A percentile compares a stretch with the other conserved stretches of the same genome.
Conservation (phyloP, 2,113 vertebrate species). For the Pseudonaja textilis region DNA sequence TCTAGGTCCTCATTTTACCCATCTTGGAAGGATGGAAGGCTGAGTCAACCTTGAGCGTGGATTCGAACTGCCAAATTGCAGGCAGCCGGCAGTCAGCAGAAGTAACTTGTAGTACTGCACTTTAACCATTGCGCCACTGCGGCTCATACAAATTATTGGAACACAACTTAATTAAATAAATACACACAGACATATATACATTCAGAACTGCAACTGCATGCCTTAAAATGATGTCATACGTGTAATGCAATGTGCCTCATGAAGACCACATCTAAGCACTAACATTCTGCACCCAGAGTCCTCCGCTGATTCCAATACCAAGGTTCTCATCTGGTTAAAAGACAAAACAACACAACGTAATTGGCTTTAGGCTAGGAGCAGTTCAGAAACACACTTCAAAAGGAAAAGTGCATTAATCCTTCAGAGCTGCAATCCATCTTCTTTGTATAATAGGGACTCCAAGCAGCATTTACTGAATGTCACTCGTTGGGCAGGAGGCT, state of each 20-base stretch:
- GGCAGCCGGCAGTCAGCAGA: too few species aligned
- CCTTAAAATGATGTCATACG: not conserved
- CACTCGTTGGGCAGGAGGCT: not conserved
- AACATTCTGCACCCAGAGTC: not conserved
- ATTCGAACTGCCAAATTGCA: too few species aligned
- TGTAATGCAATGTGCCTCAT: not conserved
- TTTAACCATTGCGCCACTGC: too few species aligned
- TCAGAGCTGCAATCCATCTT: not conserved
- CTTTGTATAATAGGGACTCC: not conserved
- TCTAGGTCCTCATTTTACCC: too few species aligned
- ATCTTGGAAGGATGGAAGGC: too few species aligned
- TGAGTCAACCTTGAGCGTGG: too few species aligned
- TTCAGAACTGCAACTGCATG: not conserved
- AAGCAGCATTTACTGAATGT: not conserved
- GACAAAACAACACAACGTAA: not conserved
- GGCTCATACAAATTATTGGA: too few species aligned
- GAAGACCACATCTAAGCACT: not conserved
- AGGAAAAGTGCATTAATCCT: not conserved
- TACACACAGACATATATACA: not conserved
- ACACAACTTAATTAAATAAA: not conserved
- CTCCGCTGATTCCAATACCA: not conserved
- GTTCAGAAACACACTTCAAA: not conserved
- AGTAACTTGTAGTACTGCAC: too few species aligned
- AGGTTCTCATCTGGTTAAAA: not conserved
- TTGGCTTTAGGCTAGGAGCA: not conserved